Evolutionary conservation across 2,888 invertebrate species (phyloP), one percentile per base, ranked within the genome.

Genomic region (Lasioglossum pauxillum): DNA sequence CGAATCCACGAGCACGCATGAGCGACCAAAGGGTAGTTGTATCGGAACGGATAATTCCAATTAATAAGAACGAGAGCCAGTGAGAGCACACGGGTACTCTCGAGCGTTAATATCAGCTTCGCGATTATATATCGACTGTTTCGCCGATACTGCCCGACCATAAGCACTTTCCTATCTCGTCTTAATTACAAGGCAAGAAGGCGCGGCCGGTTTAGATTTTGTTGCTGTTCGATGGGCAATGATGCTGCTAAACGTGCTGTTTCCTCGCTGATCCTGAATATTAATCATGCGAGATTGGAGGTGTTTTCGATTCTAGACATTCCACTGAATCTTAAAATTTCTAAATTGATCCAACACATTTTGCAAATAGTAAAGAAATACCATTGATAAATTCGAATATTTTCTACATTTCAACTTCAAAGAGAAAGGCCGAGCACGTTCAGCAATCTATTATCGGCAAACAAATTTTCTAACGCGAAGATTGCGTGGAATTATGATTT

Each of bases 21-120:
- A 75, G 31, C 75, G 78, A 60, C 7, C 85, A 72, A 19, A 60
- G 41, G 46, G 19, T 5, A 23, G 46, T 46, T 27, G 73, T 73
- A 57, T 27, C 77, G 41, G 46, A n/a, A 85, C 60, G 64, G 73
- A 81, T 78, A 80, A 81, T 86, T 75, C 64, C 75, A 85, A 86
- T 86, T 85, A 86, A 85, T 76, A 67, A 75, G 81, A 76, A 49
- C 71, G 49, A 49, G 53, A 35, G 67, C 4, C 46, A 35, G 23
- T n/a, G 8, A 53, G 53, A 53, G 53, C 53, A 19, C 67, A 38
- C 64, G 64, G 31, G 16, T 27, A 64, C 16, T 64, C 31, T 31
- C 64, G 16, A 64, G 60, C 80, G 76, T 64, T 81, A 64, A 81
- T 86, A 85, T 85, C 86, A 76, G 78, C 85, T 75, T 75, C 78